Evolutionary conservation across 2,797 vertebrate genomes (phyloP).

Genomic region (Hippopotamyrus pictus): DNA sequence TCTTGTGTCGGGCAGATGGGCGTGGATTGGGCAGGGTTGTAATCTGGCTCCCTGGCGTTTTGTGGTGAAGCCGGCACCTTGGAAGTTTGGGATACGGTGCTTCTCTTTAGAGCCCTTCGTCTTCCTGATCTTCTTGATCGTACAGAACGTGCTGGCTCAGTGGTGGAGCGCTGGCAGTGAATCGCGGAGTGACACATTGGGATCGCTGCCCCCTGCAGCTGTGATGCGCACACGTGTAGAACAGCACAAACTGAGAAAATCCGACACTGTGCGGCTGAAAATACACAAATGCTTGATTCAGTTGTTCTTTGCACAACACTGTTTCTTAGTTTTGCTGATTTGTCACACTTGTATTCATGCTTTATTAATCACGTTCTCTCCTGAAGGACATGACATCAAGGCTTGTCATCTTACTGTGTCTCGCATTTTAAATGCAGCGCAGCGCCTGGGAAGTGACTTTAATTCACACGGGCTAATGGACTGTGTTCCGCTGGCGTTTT

Average conservation of each 20-base stretch:
- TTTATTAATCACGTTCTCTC: background rate
- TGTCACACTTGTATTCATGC: background rate
- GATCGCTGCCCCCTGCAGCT: background rate
- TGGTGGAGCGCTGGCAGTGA: background rate
- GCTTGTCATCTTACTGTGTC: background rate
- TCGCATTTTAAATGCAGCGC: background rate
- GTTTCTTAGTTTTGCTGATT: background rate
- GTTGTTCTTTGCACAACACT: background rate
- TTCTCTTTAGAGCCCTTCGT: background rate
- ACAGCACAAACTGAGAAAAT: background rate
- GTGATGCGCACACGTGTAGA: background rate
- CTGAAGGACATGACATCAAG: background rate
- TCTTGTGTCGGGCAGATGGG: conserved; percentile 53
- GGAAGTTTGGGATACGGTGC: background rate
- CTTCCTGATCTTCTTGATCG: background rate
- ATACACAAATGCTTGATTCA: background rate
- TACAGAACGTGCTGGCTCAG: background rate
- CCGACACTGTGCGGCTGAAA: background rate
- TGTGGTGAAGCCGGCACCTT: background rate
- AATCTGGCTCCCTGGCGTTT: conserved; percentile 39
- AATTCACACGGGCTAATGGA: background rate
- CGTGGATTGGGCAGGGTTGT: conserved; percentile 43
- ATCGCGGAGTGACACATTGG: background rate
- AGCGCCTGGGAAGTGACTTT: background rate
- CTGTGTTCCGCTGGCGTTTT: background rate